Conservation (phyloP, 2,888 invertebrate genomes). For the Griposia aprilina region DNA sequence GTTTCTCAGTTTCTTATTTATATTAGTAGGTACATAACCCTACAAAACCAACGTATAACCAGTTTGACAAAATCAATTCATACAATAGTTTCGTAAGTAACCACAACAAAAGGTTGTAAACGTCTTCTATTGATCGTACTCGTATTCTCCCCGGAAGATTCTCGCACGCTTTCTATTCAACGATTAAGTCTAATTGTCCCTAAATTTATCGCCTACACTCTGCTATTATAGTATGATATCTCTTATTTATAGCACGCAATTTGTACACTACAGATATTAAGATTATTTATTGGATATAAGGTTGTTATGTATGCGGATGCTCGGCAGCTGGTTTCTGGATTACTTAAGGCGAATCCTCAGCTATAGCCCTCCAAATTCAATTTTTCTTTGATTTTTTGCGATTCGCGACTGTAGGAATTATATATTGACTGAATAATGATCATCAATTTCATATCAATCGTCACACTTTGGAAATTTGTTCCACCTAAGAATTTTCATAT, state of each 20-base stretch:
- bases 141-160: conserved; percentile 81
- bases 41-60: not conserved
- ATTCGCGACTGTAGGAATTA: too few species aligned
- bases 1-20: too few species aligned
- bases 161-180: conserved; percentile 82
- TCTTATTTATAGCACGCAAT: conserved; percentile 66
- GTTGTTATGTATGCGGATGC: not conserved
- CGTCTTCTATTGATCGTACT: conserved; percentile 82
- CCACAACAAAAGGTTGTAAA: conserved; percentile 70
- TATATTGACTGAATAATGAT: too few species aligned
- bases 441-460: too few species aligned
- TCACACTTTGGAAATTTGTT: too few species aligned
- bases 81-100: not conserved
- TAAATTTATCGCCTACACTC: conserved; percentile 84
- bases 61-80: not conserved
- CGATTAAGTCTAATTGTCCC: conserved; percentile 88
- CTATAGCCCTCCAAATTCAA: too few species aligned
- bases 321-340: conserved; percentile 9
- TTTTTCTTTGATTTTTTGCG: too few species aligned
- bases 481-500: too few species aligned
- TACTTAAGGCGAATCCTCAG: not conserved
- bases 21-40: too few species aligned
- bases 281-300: conserved; percentile 53
- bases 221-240: conserved; percentile 75
- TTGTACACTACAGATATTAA: conserved; percentile 54